Evolutionary conservation across 2,888 invertebrate species (phyloP).

Genomic region (Clitarchus hookeri): DNA sequence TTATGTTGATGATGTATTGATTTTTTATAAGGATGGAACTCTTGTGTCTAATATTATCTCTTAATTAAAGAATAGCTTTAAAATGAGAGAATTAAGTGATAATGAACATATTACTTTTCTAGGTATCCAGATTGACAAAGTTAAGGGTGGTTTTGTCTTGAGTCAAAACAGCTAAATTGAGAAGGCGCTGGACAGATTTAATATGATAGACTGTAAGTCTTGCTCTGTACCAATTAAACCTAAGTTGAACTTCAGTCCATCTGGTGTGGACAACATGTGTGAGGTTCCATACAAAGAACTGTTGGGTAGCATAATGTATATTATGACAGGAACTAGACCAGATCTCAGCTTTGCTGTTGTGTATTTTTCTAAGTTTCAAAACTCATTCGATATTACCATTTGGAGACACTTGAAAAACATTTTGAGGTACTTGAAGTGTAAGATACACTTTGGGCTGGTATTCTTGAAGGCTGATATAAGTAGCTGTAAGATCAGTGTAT

Average conservation of each 20-base stretch:
- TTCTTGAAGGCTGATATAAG: no score
- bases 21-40: no score
- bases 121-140: no score
- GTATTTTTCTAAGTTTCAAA: background rate
- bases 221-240: background rate
- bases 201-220: background rate
- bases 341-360: background rate
- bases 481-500: no score
- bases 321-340: background rate
- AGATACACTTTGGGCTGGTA: no score
- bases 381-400: background rate
- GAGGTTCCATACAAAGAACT: background rate
- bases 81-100: no score
- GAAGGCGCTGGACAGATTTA: background rate
- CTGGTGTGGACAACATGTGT: background rate
- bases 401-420: background rate
- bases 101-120: no score
- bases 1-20: no score
- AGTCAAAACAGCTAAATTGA: no score
- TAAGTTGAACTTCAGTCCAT: background rate
- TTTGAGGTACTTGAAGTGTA: background rate
- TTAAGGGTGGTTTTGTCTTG: no score
- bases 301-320: background rate
- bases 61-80: no score
- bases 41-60: no score